A percentile compares a stretch with the other conserved stretches of the same genome.
phyloP scores from a whole-genome alignment of 2,888 invertebrate genomes.

The Leptopterna dolabrata region DNA sequence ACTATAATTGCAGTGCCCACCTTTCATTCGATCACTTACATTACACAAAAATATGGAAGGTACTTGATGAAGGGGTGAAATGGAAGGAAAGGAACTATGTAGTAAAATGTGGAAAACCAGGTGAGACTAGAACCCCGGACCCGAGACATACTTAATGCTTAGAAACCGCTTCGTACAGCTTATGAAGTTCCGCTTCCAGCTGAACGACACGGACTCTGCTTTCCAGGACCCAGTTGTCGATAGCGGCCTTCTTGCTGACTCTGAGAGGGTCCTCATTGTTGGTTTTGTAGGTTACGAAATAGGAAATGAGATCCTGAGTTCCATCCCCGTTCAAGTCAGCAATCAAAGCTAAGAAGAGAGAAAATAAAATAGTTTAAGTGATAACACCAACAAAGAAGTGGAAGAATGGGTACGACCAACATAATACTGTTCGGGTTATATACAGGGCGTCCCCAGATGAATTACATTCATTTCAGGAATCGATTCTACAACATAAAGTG shows the following conservation, averaged over 20 bases:
- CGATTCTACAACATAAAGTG: too few relatives aligned
- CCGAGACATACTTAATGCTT: slow-evolving; percentile 12
- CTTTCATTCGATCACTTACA: neutral
- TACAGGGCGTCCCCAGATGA: too few relatives aligned
- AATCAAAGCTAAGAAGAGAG: slow-evolving; percentile 70
- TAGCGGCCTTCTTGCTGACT: slow-evolving; percentile 65
- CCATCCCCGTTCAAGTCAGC: slow-evolving; percentile 81
- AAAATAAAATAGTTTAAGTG: neutral
- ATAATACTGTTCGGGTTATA: neutral
- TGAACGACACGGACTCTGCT: slow-evolving; percentile 78
- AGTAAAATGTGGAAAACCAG: neutral
- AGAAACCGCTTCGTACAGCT: slow-evolving; percentile 71
- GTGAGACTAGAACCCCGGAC: neutral
- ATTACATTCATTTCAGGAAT: too few relatives aligned
- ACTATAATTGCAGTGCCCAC: neutral
- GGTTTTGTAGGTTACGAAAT: slow-evolving; percentile 74
- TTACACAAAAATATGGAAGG: neutral
- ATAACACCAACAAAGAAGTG: neutral
- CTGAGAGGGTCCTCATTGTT: slow-evolving; percentile 20
- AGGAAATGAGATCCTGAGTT: slow-evolving; percentile 82
- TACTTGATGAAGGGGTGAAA: neutral
- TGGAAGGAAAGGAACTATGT: neutral
- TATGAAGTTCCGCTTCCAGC: slow-evolving; percentile 79
- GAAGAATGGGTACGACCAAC: neutral
- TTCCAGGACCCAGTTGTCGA: slow-evolving; percentile 72